Conservation (phyloP, 2,113 vertebrate species). For the Ranitomeya imitator region DNA sequence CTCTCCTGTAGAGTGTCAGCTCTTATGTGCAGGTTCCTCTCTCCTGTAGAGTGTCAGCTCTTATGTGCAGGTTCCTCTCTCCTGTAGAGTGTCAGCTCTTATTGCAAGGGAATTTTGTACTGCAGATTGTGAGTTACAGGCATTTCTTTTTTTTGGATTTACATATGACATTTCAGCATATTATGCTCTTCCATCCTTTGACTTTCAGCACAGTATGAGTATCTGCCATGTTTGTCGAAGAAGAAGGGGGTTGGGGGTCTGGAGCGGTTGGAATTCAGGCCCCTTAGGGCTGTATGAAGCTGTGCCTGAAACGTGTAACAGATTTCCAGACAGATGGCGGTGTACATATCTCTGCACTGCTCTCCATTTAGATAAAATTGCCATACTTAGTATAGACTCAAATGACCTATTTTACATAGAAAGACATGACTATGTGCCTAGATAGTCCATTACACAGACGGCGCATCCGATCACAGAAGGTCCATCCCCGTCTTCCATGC, state of each 20-base stretch:
- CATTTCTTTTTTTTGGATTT: not conserved
- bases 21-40: too few species aligned
- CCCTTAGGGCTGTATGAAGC: slow-evolving; percentile 24
- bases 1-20: too few species aligned
- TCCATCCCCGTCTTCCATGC: not conserved
- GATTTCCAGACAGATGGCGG: slow-evolving; percentile 47
- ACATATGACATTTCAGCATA: not conserved
- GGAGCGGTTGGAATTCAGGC: not conserved
- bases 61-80: too few species aligned
- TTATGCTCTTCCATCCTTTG: not conserved
- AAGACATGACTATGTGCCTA: slow-evolving; percentile 23
- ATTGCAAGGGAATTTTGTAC: too few species aligned
- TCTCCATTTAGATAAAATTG: slow-evolving; percentile 29
- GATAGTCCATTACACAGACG: not conserved
- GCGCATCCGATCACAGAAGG: not conserved
- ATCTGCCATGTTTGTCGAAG: not conserved
- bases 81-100: too few species aligned
- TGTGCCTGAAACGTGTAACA: slow-evolving; percentile 26
- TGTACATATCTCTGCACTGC: slow-evolving; percentile 27
- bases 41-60: too few species aligned
- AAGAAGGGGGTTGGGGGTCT: not conserved
- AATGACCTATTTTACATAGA: slow-evolving; percentile 38
- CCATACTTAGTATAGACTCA: slow-evolving; percentile 16
- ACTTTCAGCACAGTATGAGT: not conserved
- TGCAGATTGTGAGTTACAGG: not conserved